A percentile compares a stretch with the other conserved stretches of the same genome.
Conservation (phyloP, 1,140 invertebrate species). For the Aplysia californica region DNA sequence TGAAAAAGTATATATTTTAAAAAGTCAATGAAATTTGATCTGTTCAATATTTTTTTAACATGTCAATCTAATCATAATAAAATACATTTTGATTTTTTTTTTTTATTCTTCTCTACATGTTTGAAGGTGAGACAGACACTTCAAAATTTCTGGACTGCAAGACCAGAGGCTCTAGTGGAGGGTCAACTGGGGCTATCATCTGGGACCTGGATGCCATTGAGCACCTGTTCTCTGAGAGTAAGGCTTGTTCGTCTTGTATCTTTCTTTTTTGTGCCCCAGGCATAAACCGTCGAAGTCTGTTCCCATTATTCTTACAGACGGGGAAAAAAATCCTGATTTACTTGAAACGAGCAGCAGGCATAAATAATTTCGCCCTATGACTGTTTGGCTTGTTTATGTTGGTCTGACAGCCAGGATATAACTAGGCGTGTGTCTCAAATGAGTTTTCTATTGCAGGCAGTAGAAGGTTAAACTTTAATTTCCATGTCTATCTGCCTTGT, state of each 20-base stretch:
- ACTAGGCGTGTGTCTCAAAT: too few species aligned
- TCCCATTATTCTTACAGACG: too few species aligned
- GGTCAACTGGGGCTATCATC: conserved; percentile 62
- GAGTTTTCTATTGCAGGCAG: neutral
- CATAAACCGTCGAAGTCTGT: too few species aligned
- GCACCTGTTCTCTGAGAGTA: conserved; percentile 60
- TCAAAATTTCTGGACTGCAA: conserved; percentile 67
- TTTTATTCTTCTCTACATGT: conserved; percentile 1
- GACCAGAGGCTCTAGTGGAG: conserved; percentile 64
- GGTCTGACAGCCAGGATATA: too few species aligned
- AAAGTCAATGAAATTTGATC: too few species aligned
- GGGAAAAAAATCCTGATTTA: too few species aligned
- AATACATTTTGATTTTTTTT: neutral
- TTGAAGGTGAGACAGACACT: conserved; percentile 47
- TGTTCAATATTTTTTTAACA: too few species aligned
- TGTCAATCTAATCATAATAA: conserved; percentile 3
- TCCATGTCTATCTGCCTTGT: neutral
- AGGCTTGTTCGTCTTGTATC: too few species aligned
- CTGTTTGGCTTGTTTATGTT: too few species aligned
- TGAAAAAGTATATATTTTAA: neutral
- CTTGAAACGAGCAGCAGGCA: too few species aligned
- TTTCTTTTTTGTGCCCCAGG: too few species aligned
- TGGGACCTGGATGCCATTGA: conserved; percentile 63
- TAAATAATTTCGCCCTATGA: too few species aligned
- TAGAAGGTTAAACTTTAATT: neutral